Evolutionary conservation across 2,797 vertebrate species (phyloP), one percentile per base, ranked within the genome.

Genomic region (Sciaenops ocellatus): DNA sequence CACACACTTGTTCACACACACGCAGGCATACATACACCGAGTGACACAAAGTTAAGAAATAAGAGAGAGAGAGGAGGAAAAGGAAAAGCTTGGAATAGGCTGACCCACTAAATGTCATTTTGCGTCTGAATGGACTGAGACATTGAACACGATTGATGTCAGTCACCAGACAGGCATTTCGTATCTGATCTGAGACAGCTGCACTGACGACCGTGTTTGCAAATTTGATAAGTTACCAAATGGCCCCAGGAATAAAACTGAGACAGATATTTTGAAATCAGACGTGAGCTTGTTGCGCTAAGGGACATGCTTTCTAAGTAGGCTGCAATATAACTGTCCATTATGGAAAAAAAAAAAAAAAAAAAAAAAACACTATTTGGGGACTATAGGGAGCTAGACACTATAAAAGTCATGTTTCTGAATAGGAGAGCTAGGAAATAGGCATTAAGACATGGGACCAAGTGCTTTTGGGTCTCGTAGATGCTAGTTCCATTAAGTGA

Each of bases 181-280:
- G 61, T 83, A 77, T 78, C 76, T 85, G 73, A 85, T 78, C 68
- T 55, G 17, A 76, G 78, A 67, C 74, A 59, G 46, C 76, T 28
- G 54, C 79, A 59, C 61, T 17, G 46, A 79, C 63, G 61, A 52
- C 55, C 17, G 3, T 60, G 28, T 75, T 78, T 84, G 80, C 64
- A 88, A 89, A 85, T 80, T 77, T 69, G 73, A 72, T 59, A 79
- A 73, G 71, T 86, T 76, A 66, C 28, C 80, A 85, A 89, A 84
- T 78, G 54, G 56, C 24, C 34, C 24, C 10, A 17, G 63, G 80
- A 86, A 85, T 76, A 47, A 73, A 75, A 78, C 34, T 7, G 46
- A 65, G 71, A 69, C 44, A 54, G 68, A 78, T 69, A 73, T 77
- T 65, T 61, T 52, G 50, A 60, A 60, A 71, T 67, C 46, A 79